Conservation (phyloP, 2,113 vertebrate species). For the Archilochus colubris region DNA sequence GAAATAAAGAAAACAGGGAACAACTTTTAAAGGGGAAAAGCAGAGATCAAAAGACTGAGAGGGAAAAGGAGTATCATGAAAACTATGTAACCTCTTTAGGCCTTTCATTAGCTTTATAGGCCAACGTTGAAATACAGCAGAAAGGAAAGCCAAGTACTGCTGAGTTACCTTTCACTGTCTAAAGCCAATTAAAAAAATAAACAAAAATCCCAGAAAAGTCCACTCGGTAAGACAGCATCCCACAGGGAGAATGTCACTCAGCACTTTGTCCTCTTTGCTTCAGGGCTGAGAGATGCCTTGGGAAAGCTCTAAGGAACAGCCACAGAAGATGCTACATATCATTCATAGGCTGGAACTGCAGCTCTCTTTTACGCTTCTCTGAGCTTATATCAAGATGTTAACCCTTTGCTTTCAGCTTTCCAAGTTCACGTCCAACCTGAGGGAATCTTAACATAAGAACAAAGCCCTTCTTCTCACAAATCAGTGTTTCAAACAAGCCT, state of each 20-base stretch:
- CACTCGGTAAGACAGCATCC: background rate
- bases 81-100: background rate
- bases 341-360: background rate
- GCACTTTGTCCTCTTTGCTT: background rate
- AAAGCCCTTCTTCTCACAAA: background rate
- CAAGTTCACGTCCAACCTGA: background rate
- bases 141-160: background rate
- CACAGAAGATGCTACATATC: background rate
- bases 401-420: background rate
- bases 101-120: background rate
- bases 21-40: background rate
- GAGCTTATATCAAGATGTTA: background rate
- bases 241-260: slow-evolving; percentile 13
- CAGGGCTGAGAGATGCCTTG: background rate
- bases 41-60: background rate
- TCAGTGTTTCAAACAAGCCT: background rate
- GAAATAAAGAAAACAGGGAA: background rate
- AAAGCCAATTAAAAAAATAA: background rate
- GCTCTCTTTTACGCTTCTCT: background rate
- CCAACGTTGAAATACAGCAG: background rate
- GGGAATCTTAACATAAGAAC: background rate
- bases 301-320: slow-evolving; percentile 38
- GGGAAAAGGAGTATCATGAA: background rate
- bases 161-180: background rate
- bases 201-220: background rate